Base-by-base conservation (phyloP, 2,888 invertebrate genomes). In the Microctonus brassicae region DNA sequence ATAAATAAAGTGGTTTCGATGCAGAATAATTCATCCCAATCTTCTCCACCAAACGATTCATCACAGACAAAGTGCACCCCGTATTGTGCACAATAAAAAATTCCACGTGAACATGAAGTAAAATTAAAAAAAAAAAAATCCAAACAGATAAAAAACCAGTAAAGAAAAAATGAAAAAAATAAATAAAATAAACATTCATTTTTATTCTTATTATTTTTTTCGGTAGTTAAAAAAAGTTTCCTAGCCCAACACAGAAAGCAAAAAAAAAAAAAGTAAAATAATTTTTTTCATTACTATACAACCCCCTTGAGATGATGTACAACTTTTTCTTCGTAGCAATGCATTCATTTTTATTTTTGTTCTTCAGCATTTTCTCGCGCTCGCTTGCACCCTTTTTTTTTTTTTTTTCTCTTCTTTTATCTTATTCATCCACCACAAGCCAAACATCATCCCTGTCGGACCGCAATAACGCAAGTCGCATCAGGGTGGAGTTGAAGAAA, bases 381-480 rank as follows among this genome's bases (percentile, higher is more conserved):
- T 52, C n/a, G 57, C 57, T 57, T 29, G 3, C 29, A 3, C 29
- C 7, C 29, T 29, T 7, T 22, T 22, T 26, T n/a, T 26, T 10
- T 26, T 26, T 17, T 5, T 57, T 57, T 57, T 57, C 11, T 24
- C 36, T 57, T 55, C n/a, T 9, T 57, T 66, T 26, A 13, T 55
- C 17, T 57, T 22, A 22, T 52, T 57, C 55, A 33, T 24, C 11
- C 62, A 55, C 29, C 47, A 57, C 55, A 58, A 33, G 42, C 55
- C 62, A 55, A 63, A 53, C 63, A 63, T 73, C 67, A 67, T 69
- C 13, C 24, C 57, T 39, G 57, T 61, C 22, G 66, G 20, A 36
- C 36, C 52, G 74, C 60, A 72, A 52, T 29, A 52, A 47, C 58
- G 39, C 39, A 66, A 57, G 61, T 39, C n/a, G 39, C 63, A 10